Conservation (phyloP, 1,140 invertebrate genomes). For the Idris sp. region DNA sequence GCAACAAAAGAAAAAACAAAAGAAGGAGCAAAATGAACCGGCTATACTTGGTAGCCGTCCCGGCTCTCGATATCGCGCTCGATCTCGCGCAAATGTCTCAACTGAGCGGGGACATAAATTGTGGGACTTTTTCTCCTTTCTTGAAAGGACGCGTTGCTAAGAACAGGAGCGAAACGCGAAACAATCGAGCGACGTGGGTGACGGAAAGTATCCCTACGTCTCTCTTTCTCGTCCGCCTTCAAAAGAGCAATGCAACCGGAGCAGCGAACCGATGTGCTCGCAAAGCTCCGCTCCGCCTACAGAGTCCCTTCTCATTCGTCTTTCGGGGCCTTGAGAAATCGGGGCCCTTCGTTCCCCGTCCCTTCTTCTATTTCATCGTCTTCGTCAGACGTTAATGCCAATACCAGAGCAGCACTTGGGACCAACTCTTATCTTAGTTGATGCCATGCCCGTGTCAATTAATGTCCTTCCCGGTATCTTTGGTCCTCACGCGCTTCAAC, state of each 20-base stretch:
- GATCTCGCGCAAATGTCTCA: constrained; percentile 78
- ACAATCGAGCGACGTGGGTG: constrained; percentile 73
- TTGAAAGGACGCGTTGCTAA: constrained; percentile 51
- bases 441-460: constrained; percentile 74
- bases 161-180: constrained; percentile 68
- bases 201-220: constrained; percentile 69
- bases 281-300: constrained; percentile 76
- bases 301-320: constrained; percentile 63
- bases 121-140: constrained; percentile 64
- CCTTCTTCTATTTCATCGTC: constrained; percentile 52
- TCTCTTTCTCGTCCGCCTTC: constrained; percentile 53
- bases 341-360: constrained; percentile 25
- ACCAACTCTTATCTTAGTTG: constrained; percentile 26
- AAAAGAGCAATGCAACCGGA: constrained; percentile 69
- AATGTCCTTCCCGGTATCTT: constrained; percentile 72
- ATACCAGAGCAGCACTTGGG: constrained; percentile 25
- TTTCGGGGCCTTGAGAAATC: constrained; percentile 56
- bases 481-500: constrained; percentile 54
- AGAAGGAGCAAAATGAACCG: constrained; percentile 57
- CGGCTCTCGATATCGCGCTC: constrained; percentile 70
- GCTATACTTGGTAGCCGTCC: constrained; percentile 62
- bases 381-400: constrained; percentile 51
- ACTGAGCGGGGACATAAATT: constrained; percentile 76
- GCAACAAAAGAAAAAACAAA: constrained; percentile 49
- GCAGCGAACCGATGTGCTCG: constrained; percentile 67